A percentile compares a stretch with the other conserved stretches of the same genome.
These are phyloP conservation scores for Caenorhabditis tropicalis DNA, from an alignment of 1,140 invertebrate genomes.

Conservation along the genomic window DNA sequence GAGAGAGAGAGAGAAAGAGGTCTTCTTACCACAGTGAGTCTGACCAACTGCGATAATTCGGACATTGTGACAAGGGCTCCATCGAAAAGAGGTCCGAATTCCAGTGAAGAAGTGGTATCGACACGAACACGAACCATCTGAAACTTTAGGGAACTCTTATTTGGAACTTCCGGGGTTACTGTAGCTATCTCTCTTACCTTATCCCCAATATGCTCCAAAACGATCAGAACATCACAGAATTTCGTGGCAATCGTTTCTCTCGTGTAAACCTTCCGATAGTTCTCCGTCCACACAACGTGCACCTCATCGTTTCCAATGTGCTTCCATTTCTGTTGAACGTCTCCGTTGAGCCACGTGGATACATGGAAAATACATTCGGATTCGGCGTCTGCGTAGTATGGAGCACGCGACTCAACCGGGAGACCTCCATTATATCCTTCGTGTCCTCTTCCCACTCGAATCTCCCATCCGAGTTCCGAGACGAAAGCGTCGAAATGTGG, in stretches of 20 bases:
- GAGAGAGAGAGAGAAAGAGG: background rate
- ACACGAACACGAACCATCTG: conserved; percentile 61
- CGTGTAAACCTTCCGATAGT: conserved; percentile 86
- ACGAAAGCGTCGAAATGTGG: conserved; percentile 80
- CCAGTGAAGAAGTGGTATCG: conserved; percentile 77
- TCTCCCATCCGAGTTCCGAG: conserved; percentile 90
- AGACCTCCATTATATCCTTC: conserved; percentile 94
- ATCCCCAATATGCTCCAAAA: conserved; percentile 83
- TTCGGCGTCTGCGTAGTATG: conserved; percentile 93
- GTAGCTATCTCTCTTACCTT: conserved; percentile 72
- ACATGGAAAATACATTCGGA: conserved; percentile 92
- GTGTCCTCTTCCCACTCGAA: conserved; percentile 85
- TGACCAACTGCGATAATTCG: conserved; percentile 84
- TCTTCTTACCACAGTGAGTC: conserved; percentile 49
- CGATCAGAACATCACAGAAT: conserved; percentile 97
- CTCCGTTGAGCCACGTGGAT: conserved; percentile 88
- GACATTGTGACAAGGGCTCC: conserved; percentile 87
- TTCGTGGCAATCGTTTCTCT: conserved; percentile 96
- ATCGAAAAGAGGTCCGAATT: conserved; percentile 94
- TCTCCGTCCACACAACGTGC: conserved; percentile 98
- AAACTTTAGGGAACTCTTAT: background rate
- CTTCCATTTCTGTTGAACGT: conserved; percentile 70
- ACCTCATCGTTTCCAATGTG: conserved; percentile 88
- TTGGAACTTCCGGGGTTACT: conserved; percentile 19
- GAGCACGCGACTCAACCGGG: conserved; percentile 88